A percentile compares a stretch with the other conserved stretches of the same genome.
phyloP scores from a whole-genome alignment of 2,888 invertebrate species.

The Stenchaetothrips biformis region DNA sequence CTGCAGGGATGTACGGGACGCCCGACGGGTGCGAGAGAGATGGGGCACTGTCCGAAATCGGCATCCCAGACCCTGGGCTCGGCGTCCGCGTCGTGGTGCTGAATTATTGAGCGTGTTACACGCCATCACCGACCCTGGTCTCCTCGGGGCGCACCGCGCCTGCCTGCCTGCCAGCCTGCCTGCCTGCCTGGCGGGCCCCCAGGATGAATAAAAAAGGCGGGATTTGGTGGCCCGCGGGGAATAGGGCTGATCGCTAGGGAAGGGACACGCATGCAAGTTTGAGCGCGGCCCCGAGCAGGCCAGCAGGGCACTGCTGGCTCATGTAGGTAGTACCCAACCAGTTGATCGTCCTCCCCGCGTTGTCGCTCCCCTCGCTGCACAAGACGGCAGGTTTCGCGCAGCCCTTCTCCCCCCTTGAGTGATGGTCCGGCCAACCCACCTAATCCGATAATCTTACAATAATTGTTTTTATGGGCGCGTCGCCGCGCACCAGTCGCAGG shows the following conservation, averaged over 20 bases:
- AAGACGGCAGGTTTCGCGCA: too few relatives aligned
- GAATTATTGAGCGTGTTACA: slow-evolving; percentile 15
- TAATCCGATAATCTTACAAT: slow-evolving; percentile 16
- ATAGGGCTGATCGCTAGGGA: slow-evolving; percentile 9
- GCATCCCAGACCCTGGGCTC: too few relatives aligned
- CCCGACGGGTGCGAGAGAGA: too few relatives aligned
- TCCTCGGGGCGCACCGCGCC: not conserved
- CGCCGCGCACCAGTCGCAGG: too few relatives aligned
- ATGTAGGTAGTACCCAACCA: too few relatives aligned
- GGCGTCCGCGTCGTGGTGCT: not conserved
- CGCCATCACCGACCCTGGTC: slow-evolving; percentile 6
- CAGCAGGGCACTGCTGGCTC: not conserved
- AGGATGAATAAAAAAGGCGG: slow-evolving; percentile 15
- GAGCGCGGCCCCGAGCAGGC: not conserved
- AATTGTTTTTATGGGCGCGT: slow-evolving; percentile 13
- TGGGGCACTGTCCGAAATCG: too few relatives aligned
- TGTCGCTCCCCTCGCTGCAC: not conserved
- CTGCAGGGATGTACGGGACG: too few relatives aligned
- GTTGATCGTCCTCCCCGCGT: not conserved
- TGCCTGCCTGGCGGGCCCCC: not conserved
- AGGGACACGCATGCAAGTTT: not conserved
- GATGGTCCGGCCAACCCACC: not conserved
- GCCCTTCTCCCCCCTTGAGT: too few relatives aligned
- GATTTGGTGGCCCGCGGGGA: slow-evolving; percentile 5
- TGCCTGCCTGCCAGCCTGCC: not conserved